Base-by-base conservation (phyloP, 2,797 vertebrate species). In the Oreochromis grahami region DNA sequence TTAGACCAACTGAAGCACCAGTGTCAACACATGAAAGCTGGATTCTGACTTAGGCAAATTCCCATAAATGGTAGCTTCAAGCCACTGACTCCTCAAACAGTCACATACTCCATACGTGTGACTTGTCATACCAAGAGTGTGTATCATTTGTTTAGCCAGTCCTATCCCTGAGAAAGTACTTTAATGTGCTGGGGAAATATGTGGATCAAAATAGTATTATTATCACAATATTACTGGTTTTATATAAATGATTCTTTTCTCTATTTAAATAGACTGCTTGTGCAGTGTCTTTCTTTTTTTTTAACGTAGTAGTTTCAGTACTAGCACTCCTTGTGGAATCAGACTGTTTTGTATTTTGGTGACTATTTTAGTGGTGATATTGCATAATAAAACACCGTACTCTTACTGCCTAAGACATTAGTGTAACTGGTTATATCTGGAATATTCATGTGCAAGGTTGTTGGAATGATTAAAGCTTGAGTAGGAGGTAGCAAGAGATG, bases 361-460 rank as follows among this genome's bases (percentile, higher is more conserved):
- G 8, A 81, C 48, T 79, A 34, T 63, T 82, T 79, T 36, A 6
- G 58, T 82, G 74, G 60, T 83, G 82, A 63, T 86, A 24, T 53
- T 81, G 63, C 81, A 24, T 53, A 65, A 84, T 88, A 87, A 88
- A 80, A 88, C 76, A 11, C 52, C 53, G 26, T 78, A 43, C 34
- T 53, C 80, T 78, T 87, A 77, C 58, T 85, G 80, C 45, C 26
- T 81, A 11, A 24, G 34, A 76, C 83, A 92, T 90, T 88, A 86
- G 89, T 84, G 86, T 87, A 82, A 83, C 80, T 92, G 79, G 87
- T 79, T 88, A 90, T 86, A 86, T 86, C 21, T 83, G 51, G 80
- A 92, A 90, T 94, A 94, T 94, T 94, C 88, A 93, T 94, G 88
- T 88, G 85, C 83, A 76, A 88, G 88, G 90, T 85, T 92, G 90